These are phyloP conservation scores for Panthera uncia DNA, from an alignment of 2,113 vertebrate species.

Conservation along the genomic window DNA sequence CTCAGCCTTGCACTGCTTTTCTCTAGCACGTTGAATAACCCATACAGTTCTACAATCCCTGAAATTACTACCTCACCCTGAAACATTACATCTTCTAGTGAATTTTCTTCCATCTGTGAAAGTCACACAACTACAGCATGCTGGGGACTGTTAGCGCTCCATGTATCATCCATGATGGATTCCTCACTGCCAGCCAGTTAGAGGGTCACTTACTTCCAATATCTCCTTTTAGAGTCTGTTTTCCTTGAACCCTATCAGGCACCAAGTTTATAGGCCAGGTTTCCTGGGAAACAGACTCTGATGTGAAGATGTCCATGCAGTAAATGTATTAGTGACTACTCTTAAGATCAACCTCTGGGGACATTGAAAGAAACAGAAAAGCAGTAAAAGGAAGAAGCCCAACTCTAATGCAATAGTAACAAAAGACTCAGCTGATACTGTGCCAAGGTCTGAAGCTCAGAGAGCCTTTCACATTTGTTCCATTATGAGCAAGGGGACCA, in stretches of 20 bases:
- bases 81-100: not conserved
- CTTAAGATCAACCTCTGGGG: constrained; percentile 5
- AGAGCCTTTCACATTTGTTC: not conserved
- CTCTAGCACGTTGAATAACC: not conserved
- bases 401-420: not conserved
- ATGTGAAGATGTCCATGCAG: not conserved
- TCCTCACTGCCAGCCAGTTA: not conserved
- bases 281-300: not conserved
- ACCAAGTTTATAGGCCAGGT: not conserved
- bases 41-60: not conserved
- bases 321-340: not conserved
- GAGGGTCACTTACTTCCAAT: not conserved
- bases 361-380: not conserved
- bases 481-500: not conserved
- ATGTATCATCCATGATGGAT: too few relatives aligned
- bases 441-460: not conserved
- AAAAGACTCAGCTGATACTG: not conserved
- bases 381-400: not conserved
- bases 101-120: not conserved
- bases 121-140: not conserved
- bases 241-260: not conserved
- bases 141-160: not conserved
- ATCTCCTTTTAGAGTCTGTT: not conserved
- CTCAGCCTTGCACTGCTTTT: not conserved
- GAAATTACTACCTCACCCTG: constrained; percentile 24